phyloP scores from a whole-genome alignment of 1,140 invertebrate genomes.

The Pantala flavescens region DNA sequence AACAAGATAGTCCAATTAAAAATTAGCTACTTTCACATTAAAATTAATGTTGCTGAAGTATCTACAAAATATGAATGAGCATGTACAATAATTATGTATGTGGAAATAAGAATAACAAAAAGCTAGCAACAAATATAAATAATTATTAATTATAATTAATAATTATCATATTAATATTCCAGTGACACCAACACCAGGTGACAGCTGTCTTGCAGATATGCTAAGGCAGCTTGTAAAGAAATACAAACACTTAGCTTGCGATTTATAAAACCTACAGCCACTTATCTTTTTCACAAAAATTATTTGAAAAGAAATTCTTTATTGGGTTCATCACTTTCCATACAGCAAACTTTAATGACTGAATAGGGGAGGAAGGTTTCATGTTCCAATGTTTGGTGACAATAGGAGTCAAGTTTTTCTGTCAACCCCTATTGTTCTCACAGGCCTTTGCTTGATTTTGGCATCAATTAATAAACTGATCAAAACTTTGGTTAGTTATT shows the following conservation, averaged over 20 bases:
- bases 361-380: neutral
- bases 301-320: neutral
- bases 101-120: neutral
- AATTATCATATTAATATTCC: neutral
- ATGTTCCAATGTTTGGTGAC: neutral
- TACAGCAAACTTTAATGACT: neutral
- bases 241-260: neutral
- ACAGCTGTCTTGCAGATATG: neutral
- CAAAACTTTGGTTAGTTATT: neutral
- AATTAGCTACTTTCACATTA: neutral
- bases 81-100: neutral
- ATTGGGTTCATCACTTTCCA: neutral
- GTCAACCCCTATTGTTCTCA: neutral
- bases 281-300: neutral
- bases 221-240: neutral
- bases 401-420: too few species aligned
- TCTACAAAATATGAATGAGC: neutral
- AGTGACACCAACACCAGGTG: neutral
- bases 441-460: neutral
- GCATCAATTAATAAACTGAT: neutral
- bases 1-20: neutral
- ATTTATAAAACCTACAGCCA: neutral
- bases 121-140: neutral
- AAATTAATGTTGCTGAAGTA: neutral
- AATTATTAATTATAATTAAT: neutral